Base-by-base conservation (phyloP, 2,888 invertebrate species). In the Philaethria dido region DNA sequence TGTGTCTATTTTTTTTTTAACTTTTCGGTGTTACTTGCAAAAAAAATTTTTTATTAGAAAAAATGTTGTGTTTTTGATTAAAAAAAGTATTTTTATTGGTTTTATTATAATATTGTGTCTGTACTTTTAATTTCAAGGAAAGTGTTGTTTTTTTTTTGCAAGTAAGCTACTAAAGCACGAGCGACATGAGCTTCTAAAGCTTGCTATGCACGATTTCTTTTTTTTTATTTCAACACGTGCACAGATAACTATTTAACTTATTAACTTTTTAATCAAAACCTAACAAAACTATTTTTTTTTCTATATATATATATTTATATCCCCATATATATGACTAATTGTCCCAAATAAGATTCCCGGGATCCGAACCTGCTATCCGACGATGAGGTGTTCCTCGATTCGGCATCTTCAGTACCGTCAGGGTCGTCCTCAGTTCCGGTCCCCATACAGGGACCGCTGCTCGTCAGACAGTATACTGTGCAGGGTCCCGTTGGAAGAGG, bases 331-430 rank as follows among this genome's bases (percentile, higher is more conserved):
- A 22, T n/a, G 11, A n/a, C 11, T n/a, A 39, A 22, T 42, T 55
- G 48, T 68, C 18, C n/a, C 25, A 47, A 66, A 47, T 57, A 71
- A 69, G 72, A 72, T 52, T 62, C 69, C 9, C 84, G 83, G 60
- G 87, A 87, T 72, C 84, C 84, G 52, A 79, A 81, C 76, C 80
- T 85, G 59, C 78, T 87, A 14, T 86, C 87, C 0, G 92, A 92
- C 65, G 89, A 90, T 64, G 92, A 93, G 65, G 92, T 91, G 64
- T 92, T 92, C 81, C 75, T 84, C 68, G 88, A 88, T 66, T 78
- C 80, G 22, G 82, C 80, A 61, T 86, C 88, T 0, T 80, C 86
- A 0, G 74, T 79, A 55, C 86, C 87, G 11, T 82, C 82, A 0
- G 73, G 82, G 69, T 78, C 74, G 64, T 82, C 83, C 20, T 81